These are phyloP conservation scores for Numida meleagris DNA, from an alignment of 2,113 vertebrate genomes.

Conservation along the genomic window DNA sequence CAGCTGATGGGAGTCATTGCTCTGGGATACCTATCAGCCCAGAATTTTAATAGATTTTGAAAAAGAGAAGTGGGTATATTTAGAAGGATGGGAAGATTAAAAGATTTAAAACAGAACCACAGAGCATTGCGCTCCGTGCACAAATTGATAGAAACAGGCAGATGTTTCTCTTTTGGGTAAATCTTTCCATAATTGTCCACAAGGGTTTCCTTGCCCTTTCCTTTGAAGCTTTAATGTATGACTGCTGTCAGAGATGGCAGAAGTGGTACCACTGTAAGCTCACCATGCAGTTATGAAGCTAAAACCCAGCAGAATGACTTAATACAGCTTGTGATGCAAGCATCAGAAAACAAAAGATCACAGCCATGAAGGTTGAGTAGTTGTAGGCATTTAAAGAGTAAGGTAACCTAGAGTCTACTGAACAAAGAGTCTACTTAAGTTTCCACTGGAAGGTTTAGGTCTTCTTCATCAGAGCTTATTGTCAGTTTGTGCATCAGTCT, in stretches of 20 bases:
- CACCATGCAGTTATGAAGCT: neutral
- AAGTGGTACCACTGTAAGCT: neutral
- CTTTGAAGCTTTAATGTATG: neutral
- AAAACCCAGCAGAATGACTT: neutral
- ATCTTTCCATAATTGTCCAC: slow-evolving; percentile 7
- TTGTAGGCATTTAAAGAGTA: neutral
- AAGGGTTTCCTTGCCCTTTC: slow-evolving; percentile 23
- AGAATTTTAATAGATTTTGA: neutral
- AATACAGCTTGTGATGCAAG: neutral
- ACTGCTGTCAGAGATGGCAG: neutral
- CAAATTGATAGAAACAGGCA: slow-evolving; percentile 7
- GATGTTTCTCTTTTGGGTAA: neutral
- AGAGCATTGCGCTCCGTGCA: neutral
- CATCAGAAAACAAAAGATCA: neutral
- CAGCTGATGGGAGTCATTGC: neutral
- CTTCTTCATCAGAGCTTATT: neutral
- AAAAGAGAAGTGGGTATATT: neutral
- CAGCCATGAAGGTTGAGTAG: neutral
- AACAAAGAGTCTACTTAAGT: neutral
- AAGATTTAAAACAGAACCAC: slow-evolving; percentile 26
- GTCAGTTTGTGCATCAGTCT: neutral
- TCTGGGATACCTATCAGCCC: neutral
- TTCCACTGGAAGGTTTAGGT: neutral
- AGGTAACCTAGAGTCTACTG: neutral
- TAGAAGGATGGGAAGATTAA: slow-evolving; percentile 27